phyloP scores from a whole-genome alignment of 2,797 vertebrate genomes.

The Acanthurus tractus region DNA sequence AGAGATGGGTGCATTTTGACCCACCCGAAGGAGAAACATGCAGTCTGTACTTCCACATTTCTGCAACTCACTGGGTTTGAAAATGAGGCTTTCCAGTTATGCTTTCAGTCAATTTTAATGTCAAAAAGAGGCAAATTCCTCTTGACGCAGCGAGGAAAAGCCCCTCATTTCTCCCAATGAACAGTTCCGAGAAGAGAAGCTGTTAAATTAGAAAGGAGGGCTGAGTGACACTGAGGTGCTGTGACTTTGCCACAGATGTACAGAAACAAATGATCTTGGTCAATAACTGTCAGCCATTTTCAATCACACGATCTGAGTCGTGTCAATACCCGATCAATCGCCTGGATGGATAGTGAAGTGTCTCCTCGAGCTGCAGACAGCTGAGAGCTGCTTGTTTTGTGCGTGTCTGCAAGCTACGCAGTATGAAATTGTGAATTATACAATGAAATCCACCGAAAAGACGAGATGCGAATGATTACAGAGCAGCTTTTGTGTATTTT shows the following conservation, averaged over 20 bases:
- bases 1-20: neutral
- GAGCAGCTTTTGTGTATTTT: neutral
- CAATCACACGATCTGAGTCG: conserved; percentile 15
- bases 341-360: conserved; percentile 30
- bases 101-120: neutral
- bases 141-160: conserved; percentile 16
- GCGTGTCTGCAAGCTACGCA: conserved; percentile 81
- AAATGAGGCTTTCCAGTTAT: conserved; percentile 8
- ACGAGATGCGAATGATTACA: conserved; percentile 4
- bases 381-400: conserved; percentile 47
- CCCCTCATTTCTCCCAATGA: conserved; percentile 1
- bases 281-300: conserved; percentile 26
- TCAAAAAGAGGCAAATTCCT: neutral
- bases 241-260: neutral
- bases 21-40: neutral
- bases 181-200: neutral
- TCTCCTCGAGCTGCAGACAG: conserved; percentile 48
- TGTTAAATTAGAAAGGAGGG: conserved; percentile 7
- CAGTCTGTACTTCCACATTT: conserved; percentile 18
- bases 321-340: conserved; percentile 44
- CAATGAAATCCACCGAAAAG: conserved; percentile 36
- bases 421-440: conserved; percentile 72
- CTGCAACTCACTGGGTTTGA: conserved; percentile 27
- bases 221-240: conserved; percentile 21
- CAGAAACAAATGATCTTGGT: conserved; percentile 10